phyloP scores from a whole-genome alignment of 2,113 vertebrate genomes.

The Pterocles gutturalis region DNA sequence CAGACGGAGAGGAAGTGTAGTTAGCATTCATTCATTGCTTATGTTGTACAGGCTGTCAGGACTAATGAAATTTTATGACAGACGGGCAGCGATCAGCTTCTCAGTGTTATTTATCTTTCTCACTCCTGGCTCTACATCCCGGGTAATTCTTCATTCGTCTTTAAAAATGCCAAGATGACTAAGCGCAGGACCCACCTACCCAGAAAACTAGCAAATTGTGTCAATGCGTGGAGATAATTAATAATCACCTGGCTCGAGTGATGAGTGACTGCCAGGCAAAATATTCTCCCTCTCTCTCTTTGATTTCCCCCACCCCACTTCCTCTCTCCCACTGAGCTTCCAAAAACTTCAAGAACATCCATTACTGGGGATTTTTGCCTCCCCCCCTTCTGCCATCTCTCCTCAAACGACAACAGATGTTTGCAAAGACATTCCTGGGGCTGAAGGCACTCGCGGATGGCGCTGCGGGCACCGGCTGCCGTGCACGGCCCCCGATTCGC shows the following conservation, averaged over 20 bases:
- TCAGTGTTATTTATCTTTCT: conserved; percentile 79
- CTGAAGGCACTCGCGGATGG: neutral
- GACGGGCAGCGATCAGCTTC: conserved; percentile 70
- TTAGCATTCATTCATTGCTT: conserved; percentile 75
- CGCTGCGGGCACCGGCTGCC: neutral
- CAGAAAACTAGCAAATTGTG: conserved; percentile 84
- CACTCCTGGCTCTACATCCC: conserved; percentile 41
- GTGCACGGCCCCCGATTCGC: neutral
- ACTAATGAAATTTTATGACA: conserved; percentile 78
- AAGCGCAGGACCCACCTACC: conserved; percentile 76
- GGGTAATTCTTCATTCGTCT: conserved; percentile 75
- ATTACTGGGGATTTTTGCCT: neutral
- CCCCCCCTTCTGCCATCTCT: conserved; percentile 19
- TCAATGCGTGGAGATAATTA: conserved; percentile 85
- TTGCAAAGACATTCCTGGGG: conserved; percentile 23
- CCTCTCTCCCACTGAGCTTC: neutral
- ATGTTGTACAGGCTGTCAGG: conserved; percentile 76
- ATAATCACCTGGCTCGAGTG: conserved; percentile 75
- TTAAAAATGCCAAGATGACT: conserved; percentile 86
- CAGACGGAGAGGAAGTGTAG: conserved; percentile 50
- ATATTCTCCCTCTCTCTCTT: neutral
- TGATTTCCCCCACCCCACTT: neutral
- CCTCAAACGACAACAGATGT: conserved; percentile 54
- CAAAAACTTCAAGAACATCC: conserved; percentile 29
- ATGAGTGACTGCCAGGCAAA: conserved; percentile 75